Percentiles rank a stretch among this genome's conserved stretches.
Evolutionary conservation across 2,113 vertebrate species (phyloP).

Genomic region (Protobothrops mucrosquamatus): DNA sequence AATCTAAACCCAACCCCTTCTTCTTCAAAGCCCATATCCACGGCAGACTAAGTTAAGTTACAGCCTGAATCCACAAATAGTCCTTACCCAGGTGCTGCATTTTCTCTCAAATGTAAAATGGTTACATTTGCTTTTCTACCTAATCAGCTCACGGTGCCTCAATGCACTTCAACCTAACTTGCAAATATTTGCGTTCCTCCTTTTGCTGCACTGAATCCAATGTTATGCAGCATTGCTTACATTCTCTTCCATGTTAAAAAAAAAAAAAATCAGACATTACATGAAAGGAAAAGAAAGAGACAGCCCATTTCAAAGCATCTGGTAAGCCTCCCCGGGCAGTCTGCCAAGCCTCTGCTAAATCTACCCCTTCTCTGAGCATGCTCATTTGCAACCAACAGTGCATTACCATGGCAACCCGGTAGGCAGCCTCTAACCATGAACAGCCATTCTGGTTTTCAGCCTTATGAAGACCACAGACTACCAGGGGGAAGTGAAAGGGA

Average conservation of each 20-base stretch:
- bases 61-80: slow-evolving; percentile 37
- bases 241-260: slow-evolving; percentile 67
- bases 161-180: slow-evolving; percentile 69
- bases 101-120: slow-evolving; percentile 71
- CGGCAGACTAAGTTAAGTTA: slow-evolving; percentile 26
- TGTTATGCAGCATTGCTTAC: slow-evolving; percentile 72
- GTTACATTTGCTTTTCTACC: slow-evolving; percentile 70
- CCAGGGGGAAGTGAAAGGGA: slow-evolving; percentile 48
- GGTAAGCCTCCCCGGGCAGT: slow-evolving; percentile 77
- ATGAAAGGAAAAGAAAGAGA: slow-evolving; percentile 75
- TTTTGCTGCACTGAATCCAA: slow-evolving; percentile 66
- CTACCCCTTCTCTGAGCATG: slow-evolving; percentile 69
- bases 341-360: slow-evolving; percentile 78
- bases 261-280: slow-evolving; percentile 66
- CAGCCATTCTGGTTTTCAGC: slow-evolving; percentile 76
- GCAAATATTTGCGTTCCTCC: slow-evolving; percentile 61
- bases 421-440: slow-evolving; percentile 74
- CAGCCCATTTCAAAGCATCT: slow-evolving; percentile 77
- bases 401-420: slow-evolving; percentile 78
- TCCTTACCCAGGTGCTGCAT: slow-evolving; percentile 78
- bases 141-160: slow-evolving; percentile 68
- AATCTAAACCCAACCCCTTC: slow-evolving; percentile 35
- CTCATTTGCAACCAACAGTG: slow-evolving; percentile 69
- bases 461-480: slow-evolving; percentile 50
- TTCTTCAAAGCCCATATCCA: neutral